A percentile compares a stretch with the other conserved stretches of the same genome.
These are phyloP conservation scores for Potamarius usumacintae DNA, from an alignment of 2,113 vertebrate genomes.

Conservation along the genomic window DNA sequence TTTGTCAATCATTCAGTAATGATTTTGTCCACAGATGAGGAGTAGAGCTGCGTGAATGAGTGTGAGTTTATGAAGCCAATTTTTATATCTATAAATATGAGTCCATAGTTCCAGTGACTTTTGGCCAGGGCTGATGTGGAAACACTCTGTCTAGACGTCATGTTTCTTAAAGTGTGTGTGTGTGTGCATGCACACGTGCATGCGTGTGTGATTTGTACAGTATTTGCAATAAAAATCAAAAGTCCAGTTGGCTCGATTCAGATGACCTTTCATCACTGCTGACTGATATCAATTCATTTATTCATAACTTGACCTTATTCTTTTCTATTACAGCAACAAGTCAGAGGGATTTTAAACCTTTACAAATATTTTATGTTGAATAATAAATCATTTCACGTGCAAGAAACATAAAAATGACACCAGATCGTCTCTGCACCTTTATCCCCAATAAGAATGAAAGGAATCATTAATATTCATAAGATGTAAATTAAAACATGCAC, in stretches of 20 bases:
- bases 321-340: not conserved
- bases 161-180: slow-evolving; percentile 43
- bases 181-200: slow-evolving; percentile 1
- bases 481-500: not conserved
- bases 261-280: slow-evolving; percentile 21
- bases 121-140: slow-evolving; percentile 48
- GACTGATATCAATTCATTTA: not conserved
- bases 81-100: not conserved
- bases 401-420: not conserved
- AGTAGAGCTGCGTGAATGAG: not conserved
- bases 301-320: not conserved
- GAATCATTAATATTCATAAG: not conserved
- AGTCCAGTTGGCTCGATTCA: slow-evolving; percentile 56
- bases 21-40: not conserved
- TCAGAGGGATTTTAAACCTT: not conserved
- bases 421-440: not conserved
- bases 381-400: not conserved
- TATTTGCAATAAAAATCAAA: slow-evolving; percentile 46
- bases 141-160: slow-evolving; percentile 54
- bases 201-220: slow-evolving; percentile 49
- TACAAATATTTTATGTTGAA: not conserved
- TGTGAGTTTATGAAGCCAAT: not conserved
- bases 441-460: not conserved
- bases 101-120: slow-evolving; percentile 40
- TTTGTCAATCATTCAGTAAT: not conserved